phyloP scores from a whole-genome alignment of 2,113 vertebrate genomes.

The Pleuronectes platessa region DNA sequence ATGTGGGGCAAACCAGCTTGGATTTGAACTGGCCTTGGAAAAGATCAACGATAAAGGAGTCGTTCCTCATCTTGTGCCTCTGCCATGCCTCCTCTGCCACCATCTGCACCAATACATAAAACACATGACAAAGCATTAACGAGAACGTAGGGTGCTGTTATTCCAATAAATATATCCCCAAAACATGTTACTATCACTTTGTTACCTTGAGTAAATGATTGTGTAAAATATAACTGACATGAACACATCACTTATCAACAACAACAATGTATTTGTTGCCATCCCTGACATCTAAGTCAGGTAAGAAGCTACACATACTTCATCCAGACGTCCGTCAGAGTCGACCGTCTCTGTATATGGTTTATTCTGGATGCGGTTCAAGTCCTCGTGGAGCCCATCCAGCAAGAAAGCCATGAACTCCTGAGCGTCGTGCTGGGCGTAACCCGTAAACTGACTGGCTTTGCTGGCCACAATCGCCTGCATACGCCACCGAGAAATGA shows the following conservation, averaged over 20 bases:
- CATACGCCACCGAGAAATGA: neutral
- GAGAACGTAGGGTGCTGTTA: neutral
- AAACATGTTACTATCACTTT: neutral
- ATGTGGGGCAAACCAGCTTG: slow-evolving; percentile 96
- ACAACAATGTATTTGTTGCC: neutral
- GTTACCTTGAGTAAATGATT: too few relatives aligned
- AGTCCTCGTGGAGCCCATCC: slow-evolving; percentile 97
- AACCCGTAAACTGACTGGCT: slow-evolving; percentile 98
- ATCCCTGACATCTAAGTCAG: neutral
- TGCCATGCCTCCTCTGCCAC: slow-evolving; percentile 99
- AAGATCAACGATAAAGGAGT: slow-evolving; percentile 97
- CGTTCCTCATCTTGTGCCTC: slow-evolving; percentile 97
- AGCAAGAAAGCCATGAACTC: slow-evolving; percentile 99
- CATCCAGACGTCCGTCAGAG: slow-evolving; percentile 94
- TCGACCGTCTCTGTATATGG: slow-evolving; percentile 97
- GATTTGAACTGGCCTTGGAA: slow-evolving; percentile 99
- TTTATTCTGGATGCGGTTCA: slow-evolving; percentile 98
- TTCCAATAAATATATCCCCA: neutral
- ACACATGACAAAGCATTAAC: neutral
- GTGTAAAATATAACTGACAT: neutral
- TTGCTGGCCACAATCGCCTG: slow-evolving; percentile 98
- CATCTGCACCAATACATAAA: slow-evolving; percentile 80
- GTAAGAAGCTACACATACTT: slow-evolving; percentile 79
- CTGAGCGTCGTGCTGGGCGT: slow-evolving; percentile 97
- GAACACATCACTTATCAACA: neutral